Base-by-base conservation (phyloP, 2,113 vertebrate species). In the Sander vitreus region DNA sequence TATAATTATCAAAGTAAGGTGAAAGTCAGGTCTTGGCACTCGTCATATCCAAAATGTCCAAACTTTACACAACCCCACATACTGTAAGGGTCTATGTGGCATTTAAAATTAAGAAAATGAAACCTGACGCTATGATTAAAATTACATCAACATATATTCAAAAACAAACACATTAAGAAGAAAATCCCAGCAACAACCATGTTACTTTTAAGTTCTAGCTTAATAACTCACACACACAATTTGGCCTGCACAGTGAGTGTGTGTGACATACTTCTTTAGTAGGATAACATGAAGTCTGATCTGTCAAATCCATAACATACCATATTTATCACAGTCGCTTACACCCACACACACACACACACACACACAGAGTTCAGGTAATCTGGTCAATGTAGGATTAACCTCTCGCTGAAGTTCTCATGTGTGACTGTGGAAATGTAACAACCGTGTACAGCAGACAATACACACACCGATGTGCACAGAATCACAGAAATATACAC, bases 311-410 rank as follows among this genome's bases (percentile, higher is more conserved):
- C 36, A 81, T 81, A 87, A 83, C 76, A 11, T 47, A 82, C 65
- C 60, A 47, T 76, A 91, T 91, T 85, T 74, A 84, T 85, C 87
- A 87, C 70, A 75, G 73, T 16, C 58, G 11, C 19, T 45, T 23
- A 53, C 78, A 67, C 75, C 65, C 76, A 73, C 60, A 60, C 59
- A 78, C 50, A 67, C 67, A 62, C 59, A 62, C 64, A 53, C 59
- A 70, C 71, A 64, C 66, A 71, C 65, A 64, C 73, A 69, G 64
- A 11, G 67, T 23, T 43, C 45, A 82, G 65, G 71, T 80, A 86
- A 89, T 89, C 84, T 85, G 12, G 74, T 50, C 15, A 36, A 16
- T 33, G 83, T 33, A 73, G 53, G 76, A 80, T 84, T 87, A 81
- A 85, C 73, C 58, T 86, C 72, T 70, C 3, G 23, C 71, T 82